Evolutionary conservation across 2,113 vertebrate genomes (phyloP).

Genomic region (Galemys pyrenaicus): DNA sequence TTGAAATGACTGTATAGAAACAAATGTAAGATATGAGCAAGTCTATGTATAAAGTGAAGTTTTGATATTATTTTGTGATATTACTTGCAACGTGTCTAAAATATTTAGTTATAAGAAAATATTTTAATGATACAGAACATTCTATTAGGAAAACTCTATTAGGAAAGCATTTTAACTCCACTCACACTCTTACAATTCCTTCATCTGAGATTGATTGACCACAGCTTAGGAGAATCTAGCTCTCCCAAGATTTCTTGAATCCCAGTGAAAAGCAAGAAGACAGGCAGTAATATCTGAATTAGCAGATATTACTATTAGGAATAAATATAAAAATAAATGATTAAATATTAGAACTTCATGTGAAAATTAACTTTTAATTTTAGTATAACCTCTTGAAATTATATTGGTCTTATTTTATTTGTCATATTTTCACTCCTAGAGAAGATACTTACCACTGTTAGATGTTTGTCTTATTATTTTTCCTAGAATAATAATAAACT

Average conservation of each 20-base stretch:
- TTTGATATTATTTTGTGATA: neutral
- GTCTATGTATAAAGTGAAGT: neutral
- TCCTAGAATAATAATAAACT: neutral
- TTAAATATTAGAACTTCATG: neutral
- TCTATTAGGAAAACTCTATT: too few relatives aligned
- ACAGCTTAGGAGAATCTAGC: neutral
- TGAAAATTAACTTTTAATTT: constrained; percentile 31
- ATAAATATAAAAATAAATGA: constrained; percentile 8
- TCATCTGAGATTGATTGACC: neutral
- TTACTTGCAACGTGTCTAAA: neutral
- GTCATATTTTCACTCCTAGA: neutral
- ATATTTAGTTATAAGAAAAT: constrained; percentile 5
- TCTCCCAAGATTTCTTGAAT: neutral
- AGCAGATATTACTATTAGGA: too few relatives aligned
- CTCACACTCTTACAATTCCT: neutral
- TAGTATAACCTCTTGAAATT: neutral
- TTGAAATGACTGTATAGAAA: neutral
- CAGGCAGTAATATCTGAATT: neutral
- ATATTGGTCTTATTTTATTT: neutral
- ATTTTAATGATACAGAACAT: constrained; percentile 1
- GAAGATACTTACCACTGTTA: neutral
- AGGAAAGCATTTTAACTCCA: neutral
- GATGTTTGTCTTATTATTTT: neutral
- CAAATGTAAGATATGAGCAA: neutral
- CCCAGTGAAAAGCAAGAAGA: neutral